phyloP scores from a whole-genome alignment of 2,888 invertebrate genomes.

The Amiota communis region DNA sequence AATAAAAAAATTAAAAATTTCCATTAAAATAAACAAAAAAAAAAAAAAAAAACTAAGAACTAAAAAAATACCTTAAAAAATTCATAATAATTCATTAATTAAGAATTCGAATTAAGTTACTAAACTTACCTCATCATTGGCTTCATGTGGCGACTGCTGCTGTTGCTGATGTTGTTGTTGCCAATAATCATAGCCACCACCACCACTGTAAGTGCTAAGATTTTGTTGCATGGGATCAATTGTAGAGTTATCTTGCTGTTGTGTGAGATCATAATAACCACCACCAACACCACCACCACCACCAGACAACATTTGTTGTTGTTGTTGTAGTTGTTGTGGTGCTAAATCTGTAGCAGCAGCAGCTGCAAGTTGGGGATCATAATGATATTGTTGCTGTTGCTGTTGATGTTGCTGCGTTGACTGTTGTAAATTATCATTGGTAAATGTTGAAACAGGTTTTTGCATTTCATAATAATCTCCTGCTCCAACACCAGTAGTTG shows the following conservation, averaged over 20 bases:
- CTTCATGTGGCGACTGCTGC: slow-evolving; percentile 50
- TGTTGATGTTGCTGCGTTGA: slow-evolving; percentile 42
- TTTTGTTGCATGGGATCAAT: slow-evolving; percentile 33
- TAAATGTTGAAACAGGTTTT: slow-evolving; percentile 15
- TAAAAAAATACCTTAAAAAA: neutral
- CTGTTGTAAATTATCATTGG: slow-evolving; percentile 37
- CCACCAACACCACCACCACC: slow-evolving; percentile 32
- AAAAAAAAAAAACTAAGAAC: too few species aligned
- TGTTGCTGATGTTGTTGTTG: slow-evolving; percentile 36
- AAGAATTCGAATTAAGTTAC: neutral
- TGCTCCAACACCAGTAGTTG: slow-evolving; percentile 21
- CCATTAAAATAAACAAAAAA: neutral
- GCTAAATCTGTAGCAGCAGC: slow-evolving; percentile 11
- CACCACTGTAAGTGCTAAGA: slow-evolving; percentile 3
- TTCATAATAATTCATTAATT: neutral
- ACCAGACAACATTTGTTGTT: slow-evolving; percentile 36
- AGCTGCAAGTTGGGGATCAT: neutral
- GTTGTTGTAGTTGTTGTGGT: slow-evolving; percentile 34
- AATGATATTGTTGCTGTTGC: slow-evolving; percentile 25
- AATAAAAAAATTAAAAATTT: too few species aligned
- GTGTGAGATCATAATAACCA: slow-evolving; percentile 6
- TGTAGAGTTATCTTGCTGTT: slow-evolving; percentile 18
- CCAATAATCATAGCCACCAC: slow-evolving; percentile 61
- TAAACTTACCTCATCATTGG: slow-evolving; percentile 56
- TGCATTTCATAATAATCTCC: slow-evolving; percentile 40